Conservation (phyloP, 2,797 vertebrate species). For the Coregonus sp. region DNA sequence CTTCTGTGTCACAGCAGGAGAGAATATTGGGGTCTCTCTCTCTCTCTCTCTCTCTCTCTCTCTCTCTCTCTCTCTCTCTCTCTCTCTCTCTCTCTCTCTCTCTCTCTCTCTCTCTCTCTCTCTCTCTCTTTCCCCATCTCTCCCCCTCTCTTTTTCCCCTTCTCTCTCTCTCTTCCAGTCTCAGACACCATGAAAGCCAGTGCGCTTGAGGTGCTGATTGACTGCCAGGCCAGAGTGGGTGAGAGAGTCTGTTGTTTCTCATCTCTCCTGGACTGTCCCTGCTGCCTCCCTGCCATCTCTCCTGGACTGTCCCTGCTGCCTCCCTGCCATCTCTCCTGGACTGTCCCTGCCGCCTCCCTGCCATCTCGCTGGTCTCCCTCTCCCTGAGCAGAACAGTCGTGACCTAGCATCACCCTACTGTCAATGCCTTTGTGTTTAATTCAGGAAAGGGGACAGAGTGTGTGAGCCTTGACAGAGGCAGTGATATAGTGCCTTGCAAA, state of each 20-base stretch:
- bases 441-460: not conserved
- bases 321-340: not conserved
- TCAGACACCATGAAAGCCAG: slow-evolving; percentile 53
- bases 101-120: slow-evolving; percentile 31
- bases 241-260: slow-evolving; percentile 2
- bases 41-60: not conserved
- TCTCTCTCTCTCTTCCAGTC: slow-evolving; percentile 44
- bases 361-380: not conserved
- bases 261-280: not conserved
- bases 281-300: too few species aligned
- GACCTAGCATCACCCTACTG: not conserved
- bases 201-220: slow-evolving; percentile 56
- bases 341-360: not conserved
- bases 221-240: slow-evolving; percentile 50
- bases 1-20: slow-evolving; percentile 50
- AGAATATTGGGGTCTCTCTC: slow-evolving; percentile 28
- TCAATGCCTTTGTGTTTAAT: not conserved
- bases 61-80: slow-evolving; percentile 16
- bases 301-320: too few species aligned
- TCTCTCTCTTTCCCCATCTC: not conserved
- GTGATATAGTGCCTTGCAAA: too few species aligned
- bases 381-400: not conserved
- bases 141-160: slow-evolving; percentile 13
- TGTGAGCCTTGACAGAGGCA: slow-evolving; percentile 1
- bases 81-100: slow-evolving; percentile 1